Evolutionary conservation across 2,113 vertebrate genomes (phyloP), one percentile per base, ranked within the genome.

Genomic region (Chaetodon trifascialis): DNA sequence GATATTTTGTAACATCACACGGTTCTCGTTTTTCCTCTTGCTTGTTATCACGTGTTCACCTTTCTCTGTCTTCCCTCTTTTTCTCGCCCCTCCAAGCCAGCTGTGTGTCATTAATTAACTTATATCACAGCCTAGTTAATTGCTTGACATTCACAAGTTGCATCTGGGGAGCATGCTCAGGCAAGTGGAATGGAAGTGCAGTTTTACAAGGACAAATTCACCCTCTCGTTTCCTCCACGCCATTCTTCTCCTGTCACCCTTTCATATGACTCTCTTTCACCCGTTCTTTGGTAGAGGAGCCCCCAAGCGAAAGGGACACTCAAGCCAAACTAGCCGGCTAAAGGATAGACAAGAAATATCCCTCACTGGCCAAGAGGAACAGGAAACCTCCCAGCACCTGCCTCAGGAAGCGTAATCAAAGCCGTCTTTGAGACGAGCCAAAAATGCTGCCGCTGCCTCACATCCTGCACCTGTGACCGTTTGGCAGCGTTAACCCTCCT

Each of bases 341-440:
- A 71, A 23, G 72, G 56, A 66, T 1, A 85, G 70, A 94, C 86
- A 93, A 93, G 88, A 84, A 79, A 72, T 62, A 62, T 83, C 73
- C 73, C 87, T 87, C 72, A 93, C 62, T 89, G 90, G 79, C 90
- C 76, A 54, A 86, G 55, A 88, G 82, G 79, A 89, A 92, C 86
- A 93, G 91, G 87, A 93, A 93, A 73, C 73, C 79, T 88, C 72
- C 54, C 34, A 69, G 86, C 93, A 92, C 91, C 92, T 93, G 91
- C 87, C 88, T 76, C 73, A 55, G 89, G 91, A 93, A 86, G 89
- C 84, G 91, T 76, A 91, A 91, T 94, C 88, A 94, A 93, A 92
- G 91, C 62, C 2, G 78, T 73, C 84, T 88, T 91, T 93, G 87
- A 92, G 86, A 90, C 36, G 86, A 88, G 91, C 89, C 88, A 87